Evolutionary conservation across 2,888 invertebrate species (phyloP).

Genomic region (Apotomis betuletana): DNA sequence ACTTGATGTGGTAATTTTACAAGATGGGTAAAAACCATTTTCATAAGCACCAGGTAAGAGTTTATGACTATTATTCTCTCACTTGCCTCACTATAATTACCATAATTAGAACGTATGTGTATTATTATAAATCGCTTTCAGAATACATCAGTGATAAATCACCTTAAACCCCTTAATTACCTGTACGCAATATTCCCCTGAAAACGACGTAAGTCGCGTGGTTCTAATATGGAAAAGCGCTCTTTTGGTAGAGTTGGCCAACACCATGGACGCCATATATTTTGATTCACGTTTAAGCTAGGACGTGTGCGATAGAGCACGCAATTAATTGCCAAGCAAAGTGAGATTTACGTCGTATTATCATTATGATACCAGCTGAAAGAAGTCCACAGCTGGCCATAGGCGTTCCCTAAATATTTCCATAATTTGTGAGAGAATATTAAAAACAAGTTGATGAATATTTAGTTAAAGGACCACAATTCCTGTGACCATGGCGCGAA

Average conservation of each 20-base stretch:
- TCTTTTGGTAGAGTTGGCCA: not conserved
- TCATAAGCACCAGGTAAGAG: too few species aligned
- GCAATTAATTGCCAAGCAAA: too few species aligned
- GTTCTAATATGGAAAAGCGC: not conserved
- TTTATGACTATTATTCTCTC: not conserved
- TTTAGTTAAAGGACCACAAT: too few species aligned
- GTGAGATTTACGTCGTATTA: too few species aligned
- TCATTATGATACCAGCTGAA: too few species aligned
- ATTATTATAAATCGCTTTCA: slow-evolving; percentile 8
- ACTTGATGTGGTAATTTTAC: too few species aligned
- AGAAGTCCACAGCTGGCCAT: too few species aligned
- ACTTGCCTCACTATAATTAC: not conserved
- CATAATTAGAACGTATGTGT: slow-evolving; percentile 12
- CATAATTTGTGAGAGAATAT: too few species aligned
- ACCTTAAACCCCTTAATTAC: slow-evolving; percentile 4
- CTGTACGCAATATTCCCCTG: not conserved
- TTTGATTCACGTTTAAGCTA: not conserved
- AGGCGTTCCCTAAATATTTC: too few species aligned
- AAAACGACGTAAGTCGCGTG: not conserved
- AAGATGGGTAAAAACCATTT: too few species aligned
- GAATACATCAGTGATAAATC: slow-evolving; percentile 8
- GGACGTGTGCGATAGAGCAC: not conserved
- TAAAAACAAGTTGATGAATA: too few species aligned
- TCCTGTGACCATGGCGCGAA: too few species aligned
- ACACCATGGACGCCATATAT: not conserved